Base-by-base conservation (phyloP, 1,140 invertebrate genomes). In the Macrobrachium nipponense region DNA sequence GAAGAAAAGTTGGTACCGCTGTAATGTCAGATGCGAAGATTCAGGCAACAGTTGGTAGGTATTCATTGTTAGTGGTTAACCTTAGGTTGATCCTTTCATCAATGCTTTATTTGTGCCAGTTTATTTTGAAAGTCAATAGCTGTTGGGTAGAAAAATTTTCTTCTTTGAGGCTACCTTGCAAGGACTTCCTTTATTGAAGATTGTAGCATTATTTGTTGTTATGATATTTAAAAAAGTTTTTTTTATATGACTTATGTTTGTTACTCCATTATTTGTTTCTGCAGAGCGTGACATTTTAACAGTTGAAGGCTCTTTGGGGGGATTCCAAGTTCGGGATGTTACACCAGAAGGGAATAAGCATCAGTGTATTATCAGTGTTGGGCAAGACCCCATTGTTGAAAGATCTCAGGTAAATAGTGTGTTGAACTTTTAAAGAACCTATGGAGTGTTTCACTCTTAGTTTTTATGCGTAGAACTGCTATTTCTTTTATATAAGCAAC, bases 1-100 rank as follows among this genome's bases (percentile, higher is more conserved):
- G 96, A 0, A 94, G 95, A 87, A 98, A 98, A 93, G 96, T 99
- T 88, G 97, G 96, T 58, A 98, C 97, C 0, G 96, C 97, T 20
- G 98, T 97, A 2, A 94, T 98, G 93, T 95, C 95, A 43, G 95
- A 96, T 90, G 97, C 97, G 0, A 95, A 95, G 90, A 96, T 99
- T 87, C 95, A 97, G 91, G 96, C 96, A n/a, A 95, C 95, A 0
- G 91, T 98, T 86, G 94, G 95, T 94, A 75, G 87, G 80, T 80
- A 27, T 78, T 36, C 43, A 43, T 75, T 64, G 58, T 62, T 18
- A 51, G 15, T 15, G 4, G 12, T 77, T 75, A 11, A 20, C 17
- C 23, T 11, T 59, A 36, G 58, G 58, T 62, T 51, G 12, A 12
- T 51, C 51, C 51, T 51, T 51, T 51, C 51, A 51, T 12, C 7